phyloP scores from a whole-genome alignment of 2,113 vertebrate genomes.

The Heliornis fulica region DNA sequence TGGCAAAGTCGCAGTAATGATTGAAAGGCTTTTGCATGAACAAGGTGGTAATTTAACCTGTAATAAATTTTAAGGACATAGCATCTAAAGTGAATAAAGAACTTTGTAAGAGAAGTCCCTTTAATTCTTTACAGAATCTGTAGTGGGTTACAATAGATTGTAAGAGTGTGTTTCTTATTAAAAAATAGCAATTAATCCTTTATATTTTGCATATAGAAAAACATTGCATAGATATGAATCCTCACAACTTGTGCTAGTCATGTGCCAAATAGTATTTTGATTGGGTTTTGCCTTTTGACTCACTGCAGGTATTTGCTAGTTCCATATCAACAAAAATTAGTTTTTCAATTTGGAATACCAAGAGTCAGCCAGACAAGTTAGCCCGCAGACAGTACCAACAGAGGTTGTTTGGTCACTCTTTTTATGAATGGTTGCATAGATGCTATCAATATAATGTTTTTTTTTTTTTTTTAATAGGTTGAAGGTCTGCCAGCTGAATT shows the following conservation, averaged over 20 bases:
- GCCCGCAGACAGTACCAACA: fast-evolving
- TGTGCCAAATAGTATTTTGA: background rate
- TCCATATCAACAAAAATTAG: background rate
- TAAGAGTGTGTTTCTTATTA: background rate
- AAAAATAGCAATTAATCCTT: background rate
- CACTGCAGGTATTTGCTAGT: background rate
- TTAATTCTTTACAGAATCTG: background rate
- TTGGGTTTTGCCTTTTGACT: background rate
- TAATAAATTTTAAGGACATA: background rate
- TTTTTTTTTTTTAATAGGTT: background rate
- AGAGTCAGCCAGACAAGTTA: background rate
- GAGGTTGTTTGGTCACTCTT: background rate
- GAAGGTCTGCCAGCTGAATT: background rate
- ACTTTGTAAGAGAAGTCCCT: background rate
- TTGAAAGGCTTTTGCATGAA: background rate
- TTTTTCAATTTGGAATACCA: background rate
- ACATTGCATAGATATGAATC: background rate
- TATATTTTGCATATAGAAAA: background rate
- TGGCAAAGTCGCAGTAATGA: background rate
- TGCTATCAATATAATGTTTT: background rate
- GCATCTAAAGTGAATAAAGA: background rate
- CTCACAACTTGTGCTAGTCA: background rate
- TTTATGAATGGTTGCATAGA: background rate
- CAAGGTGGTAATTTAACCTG: background rate
- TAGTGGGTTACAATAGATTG: background rate